Percentiles rank a stretch among this genome's conserved stretches.
Conservation (phyloP, 2,888 invertebrate species). For the Dryobota labecula region DNA sequence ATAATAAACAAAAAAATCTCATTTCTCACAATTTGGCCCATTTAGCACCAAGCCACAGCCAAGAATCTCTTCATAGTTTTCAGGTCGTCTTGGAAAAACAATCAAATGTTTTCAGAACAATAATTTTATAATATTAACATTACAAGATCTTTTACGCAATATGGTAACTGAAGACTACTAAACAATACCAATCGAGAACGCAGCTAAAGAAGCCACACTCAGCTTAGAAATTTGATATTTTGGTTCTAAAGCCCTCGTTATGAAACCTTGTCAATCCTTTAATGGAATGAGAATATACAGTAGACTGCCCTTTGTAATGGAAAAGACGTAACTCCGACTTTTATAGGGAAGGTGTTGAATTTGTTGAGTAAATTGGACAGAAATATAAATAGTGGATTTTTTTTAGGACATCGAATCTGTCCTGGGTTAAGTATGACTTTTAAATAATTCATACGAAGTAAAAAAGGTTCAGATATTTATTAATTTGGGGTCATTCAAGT, state of each 20-base stretch:
- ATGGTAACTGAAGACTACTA: constrained; percentile 17
- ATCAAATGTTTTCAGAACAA: background rate
- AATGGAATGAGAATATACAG: constrained; percentile 12
- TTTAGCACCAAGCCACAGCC: too few relatives aligned
- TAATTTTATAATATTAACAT: background rate
- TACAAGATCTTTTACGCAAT: background rate
- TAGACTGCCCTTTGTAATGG: background rate
- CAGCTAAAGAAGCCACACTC: constrained; percentile 54
- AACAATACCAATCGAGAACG: constrained; percentile 23
- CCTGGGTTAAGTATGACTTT: background rate
- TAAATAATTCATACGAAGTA: background rate
- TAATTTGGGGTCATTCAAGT: too few relatives aligned
- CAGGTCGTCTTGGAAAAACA: background rate
- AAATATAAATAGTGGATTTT: background rate
- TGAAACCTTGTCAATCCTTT: constrained; percentile 60
- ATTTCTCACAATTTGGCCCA: too few relatives aligned
- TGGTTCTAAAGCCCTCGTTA: constrained; percentile 47
- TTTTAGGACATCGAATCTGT: background rate
- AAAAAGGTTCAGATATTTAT: too few relatives aligned
- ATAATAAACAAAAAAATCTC: too few relatives aligned
- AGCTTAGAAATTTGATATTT: constrained; percentile 67
- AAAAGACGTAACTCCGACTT: background rate
- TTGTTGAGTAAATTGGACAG: background rate
- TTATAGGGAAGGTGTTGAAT: fast-evolving
- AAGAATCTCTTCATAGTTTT: background rate